These are phyloP conservation scores for Napeogenes inachia DNA, from an alignment of 2,888 invertebrate genomes.

Conservation along the genomic window DNA sequence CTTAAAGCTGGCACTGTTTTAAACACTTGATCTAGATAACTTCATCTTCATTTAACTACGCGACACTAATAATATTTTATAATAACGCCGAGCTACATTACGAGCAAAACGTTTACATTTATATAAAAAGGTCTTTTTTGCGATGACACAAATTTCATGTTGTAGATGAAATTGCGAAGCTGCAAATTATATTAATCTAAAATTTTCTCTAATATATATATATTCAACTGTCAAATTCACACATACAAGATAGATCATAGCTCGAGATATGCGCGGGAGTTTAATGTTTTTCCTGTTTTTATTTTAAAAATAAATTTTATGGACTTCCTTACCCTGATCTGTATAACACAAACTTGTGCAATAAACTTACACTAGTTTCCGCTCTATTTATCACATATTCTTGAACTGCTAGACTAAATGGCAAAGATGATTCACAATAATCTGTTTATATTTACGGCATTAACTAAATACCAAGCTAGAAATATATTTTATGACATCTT, in stretches of 20 bases:
- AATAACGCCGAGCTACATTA: background rate
- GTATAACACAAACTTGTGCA: constrained; percentile 41
- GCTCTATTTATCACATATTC: constrained; percentile 49
- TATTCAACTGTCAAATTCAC: too few relatives aligned
- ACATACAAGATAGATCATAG: too few relatives aligned
- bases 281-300: constrained; percentile 8
- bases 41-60: constrained; percentile 1
- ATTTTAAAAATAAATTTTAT: constrained; percentile 41
- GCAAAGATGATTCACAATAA: constrained; percentile 27
- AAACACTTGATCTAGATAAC: background rate
- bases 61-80: background rate
- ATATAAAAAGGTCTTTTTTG: background rate
- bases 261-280: background rate
- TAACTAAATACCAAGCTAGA: constrained; percentile 24
- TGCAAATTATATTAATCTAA: background rate
- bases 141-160: background rate
- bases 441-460: constrained; percentile 26
- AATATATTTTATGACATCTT: constrained; percentile 25
- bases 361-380: constrained; percentile 56
- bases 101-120: constrained; percentile 1
- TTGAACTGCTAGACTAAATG: constrained; percentile 42
- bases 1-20: background rate
- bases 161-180: background rate
- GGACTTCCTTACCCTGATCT: constrained; percentile 41
- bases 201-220: too few relatives aligned